phyloP scores from a whole-genome alignment of 2,113 vertebrate genomes.

The Polypterus bichir region DNA sequence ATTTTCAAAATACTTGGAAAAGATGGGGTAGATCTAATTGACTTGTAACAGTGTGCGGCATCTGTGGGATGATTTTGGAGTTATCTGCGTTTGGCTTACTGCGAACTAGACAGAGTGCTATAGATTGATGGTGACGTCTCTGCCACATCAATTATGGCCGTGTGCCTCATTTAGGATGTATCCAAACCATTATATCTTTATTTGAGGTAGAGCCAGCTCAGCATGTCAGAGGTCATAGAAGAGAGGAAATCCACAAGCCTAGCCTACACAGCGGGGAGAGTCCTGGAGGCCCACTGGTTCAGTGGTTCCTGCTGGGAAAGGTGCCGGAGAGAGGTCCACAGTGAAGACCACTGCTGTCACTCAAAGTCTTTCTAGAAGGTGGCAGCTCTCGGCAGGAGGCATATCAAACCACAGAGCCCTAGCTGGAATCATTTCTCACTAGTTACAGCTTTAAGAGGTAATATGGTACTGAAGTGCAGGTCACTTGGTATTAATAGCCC shows the following conservation, averaged over 20 bases:
- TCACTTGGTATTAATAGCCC: no score
- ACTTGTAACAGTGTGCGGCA: conserved; percentile 39
- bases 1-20: conserved; percentile 41
- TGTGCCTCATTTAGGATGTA: conserved; percentile 33
- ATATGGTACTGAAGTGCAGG: no score
- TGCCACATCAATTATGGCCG: conserved; percentile 57
- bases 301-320: conserved; percentile 48
- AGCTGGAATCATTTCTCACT: conserved; percentile 14
- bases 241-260: conserved; percentile 16
- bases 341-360: conserved; percentile 41
- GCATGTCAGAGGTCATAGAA: conserved; percentile 43
- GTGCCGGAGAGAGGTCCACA: conserved; percentile 53
- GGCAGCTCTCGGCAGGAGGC: conserved; percentile 28
- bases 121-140: conserved; percentile 56
- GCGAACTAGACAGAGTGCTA: conserved; percentile 31
- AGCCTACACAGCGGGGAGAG: conserved; percentile 39
- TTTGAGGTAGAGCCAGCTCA: conserved; percentile 38
- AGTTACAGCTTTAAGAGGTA: no score
- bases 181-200: conserved; percentile 44
- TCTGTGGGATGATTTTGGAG: conserved; percentile 16
- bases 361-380: conserved; percentile 36
- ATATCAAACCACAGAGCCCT: conserved; percentile 17
- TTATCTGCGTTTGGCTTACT: conserved; percentile 19
- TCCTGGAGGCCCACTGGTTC: conserved; percentile 42
- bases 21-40: conserved; percentile 44